Evolutionary conservation across 2,113 vertebrate species (phyloP), one percentile per base, ranked within the genome.

Genomic region (Tupaia chinensis): DNA sequence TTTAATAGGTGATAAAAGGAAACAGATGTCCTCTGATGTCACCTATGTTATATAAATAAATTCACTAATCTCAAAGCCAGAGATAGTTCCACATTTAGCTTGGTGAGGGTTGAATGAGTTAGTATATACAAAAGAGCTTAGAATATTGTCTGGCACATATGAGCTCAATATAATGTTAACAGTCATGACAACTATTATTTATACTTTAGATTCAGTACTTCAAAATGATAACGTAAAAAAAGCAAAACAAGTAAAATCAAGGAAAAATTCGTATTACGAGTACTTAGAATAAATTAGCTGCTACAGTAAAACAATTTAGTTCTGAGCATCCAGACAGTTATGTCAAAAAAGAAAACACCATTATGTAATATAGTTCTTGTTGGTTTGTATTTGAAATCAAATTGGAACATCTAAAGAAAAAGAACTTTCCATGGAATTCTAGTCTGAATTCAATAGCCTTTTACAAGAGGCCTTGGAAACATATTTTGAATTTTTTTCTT

Each of bases 41-140:
- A 91, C 60, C 34, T 93, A 58, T 88, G 22, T 93, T 94, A 93
- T 89, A 91, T 93, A 96, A 91, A 94, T 91, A 93, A 89, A 1
- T 89, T 81, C 29, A 87, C 56, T 94, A 93, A 91, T 78, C 12
- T 65, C 12, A 88, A 79, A 89, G 80, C 27, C 69, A 91, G n/a
- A 79, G 68, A 73, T 73, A 69, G 25, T 17, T 96, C 9, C 29
- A 76, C 72, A 84, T 90, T 96, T 93, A 81, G 29, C 81, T 87
- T 93, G 5, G 12, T 76, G 63, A 53, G 29, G 73, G 77, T 87
- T 92, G 85, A 70, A 78, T 32, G n/a, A 93, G 9, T 74, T 66
- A 72, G 81, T 65, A 69, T 29, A 58, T 56, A 68, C 13, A 73
- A 74, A n/a, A 32, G 44, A 69, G 14, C 83, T 65, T 93, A 74